A percentile compares a stretch with the other conserved stretches of the same genome.
phyloP scores from a whole-genome alignment of 2,888 invertebrate species.

The Gisinianus flammeolus region DNA sequence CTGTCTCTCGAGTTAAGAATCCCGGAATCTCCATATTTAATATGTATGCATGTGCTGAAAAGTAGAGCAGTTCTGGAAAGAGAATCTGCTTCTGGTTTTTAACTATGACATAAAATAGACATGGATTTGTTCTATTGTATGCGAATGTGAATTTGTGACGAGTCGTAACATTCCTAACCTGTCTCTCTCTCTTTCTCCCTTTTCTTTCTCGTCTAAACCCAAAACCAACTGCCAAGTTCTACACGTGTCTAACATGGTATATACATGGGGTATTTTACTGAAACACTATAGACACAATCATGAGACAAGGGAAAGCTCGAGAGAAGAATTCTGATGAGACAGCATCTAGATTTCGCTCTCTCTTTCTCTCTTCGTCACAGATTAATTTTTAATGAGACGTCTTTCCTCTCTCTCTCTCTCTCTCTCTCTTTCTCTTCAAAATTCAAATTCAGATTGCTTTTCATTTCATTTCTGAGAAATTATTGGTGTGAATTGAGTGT shows the following conservation, averaged over 20 bases:
- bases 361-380: neutral
- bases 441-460: constrained; percentile 12
- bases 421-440: too few species aligned
- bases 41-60: neutral
- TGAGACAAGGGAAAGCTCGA: neutral
- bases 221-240: too few species aligned
- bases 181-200: neutral
- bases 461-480: constrained; percentile 25
- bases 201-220: too few species aligned
- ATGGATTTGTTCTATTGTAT: neutral
- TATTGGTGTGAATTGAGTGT: neutral
- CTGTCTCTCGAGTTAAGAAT: neutral
- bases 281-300: neutral
- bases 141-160: too few species aligned
- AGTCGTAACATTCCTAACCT: neutral
- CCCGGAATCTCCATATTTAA: neutral
- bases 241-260: too few species aligned
- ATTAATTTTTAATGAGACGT: constrained; percentile 21
- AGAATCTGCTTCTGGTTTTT: neutral
- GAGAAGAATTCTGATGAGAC: constrained; percentile 2
- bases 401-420: too few species aligned
- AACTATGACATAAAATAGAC: neutral
- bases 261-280: neutral
- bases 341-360: neutral
- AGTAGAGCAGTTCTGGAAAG: too few species aligned